Base-by-base conservation (phyloP, 2,797 vertebrate species). In the Hoplostethus atlanticus region DNA sequence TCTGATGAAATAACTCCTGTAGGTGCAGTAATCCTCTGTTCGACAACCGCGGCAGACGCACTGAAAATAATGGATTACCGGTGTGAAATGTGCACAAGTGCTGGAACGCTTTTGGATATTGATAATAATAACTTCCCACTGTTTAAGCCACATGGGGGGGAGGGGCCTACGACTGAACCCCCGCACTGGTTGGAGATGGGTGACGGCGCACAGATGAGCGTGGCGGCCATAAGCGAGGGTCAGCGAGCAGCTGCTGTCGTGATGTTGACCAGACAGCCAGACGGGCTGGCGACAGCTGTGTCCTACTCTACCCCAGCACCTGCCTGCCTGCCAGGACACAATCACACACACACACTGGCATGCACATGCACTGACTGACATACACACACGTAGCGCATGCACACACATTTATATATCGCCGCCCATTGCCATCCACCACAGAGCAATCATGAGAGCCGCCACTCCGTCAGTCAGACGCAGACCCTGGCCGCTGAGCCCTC, bases 181-280 rank as follows among this genome's bases (percentile, higher is more conserved):
- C 0, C 21, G 40, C 15, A 63, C 68, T 76, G 83, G 73, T 64
- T 76, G 71, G 68, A 84, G 74, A 69, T 42, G 64, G 78, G 68
- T 47, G 59, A 63, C 62, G 6, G 64, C 16, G 67, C 47, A 72
- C 79, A 76, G 77, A 79, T 77, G 87, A 88, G 79, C 64, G 84
- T 21, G 83, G 79, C 54, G 21, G 68, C 66, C 73, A 66, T 65
- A 76, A 64, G 59, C 16, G 13, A 68, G 84, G 89, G 90, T 91
- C 85, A 85, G 84, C 3, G 69, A 91, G 86, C 92, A 94, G 91
- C 93, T 93, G 94, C 76, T 89, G 86, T 79, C 75, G 59, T 73
- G 84, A 89, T 91, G 91, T 86, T 87, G 87, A 89, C 87, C 87
- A 82, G 75, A 81, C 76, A 76, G 85, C 78, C 84, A 73, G 71